Evolutionary conservation across 2,888 invertebrate species (phyloP).

Genomic region (Platycnemis pennipes): DNA sequence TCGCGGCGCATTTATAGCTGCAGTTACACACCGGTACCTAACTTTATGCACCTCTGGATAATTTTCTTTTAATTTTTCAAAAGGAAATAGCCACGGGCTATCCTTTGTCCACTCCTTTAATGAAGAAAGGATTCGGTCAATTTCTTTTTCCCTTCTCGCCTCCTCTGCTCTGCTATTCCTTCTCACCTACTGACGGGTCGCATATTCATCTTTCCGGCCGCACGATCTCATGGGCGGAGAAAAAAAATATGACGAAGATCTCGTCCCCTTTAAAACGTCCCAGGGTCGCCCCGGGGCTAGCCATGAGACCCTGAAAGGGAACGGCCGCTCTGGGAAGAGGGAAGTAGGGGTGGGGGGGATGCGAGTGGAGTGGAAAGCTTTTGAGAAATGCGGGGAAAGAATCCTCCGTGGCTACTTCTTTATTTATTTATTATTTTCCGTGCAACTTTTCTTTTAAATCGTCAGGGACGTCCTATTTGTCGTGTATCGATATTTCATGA

Average conservation of each 20-base stretch:
- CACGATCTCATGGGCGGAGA: background rate
- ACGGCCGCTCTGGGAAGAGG: background rate
- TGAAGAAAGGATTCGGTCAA: no score
- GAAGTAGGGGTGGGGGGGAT: background rate
- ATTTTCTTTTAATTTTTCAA: no score
- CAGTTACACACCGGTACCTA: no score
- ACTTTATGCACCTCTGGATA: no score
- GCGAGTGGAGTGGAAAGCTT: background rate
- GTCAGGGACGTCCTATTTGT: background rate
- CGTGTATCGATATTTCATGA: background rate
- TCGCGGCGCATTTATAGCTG: no score
- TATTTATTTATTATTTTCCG: background rate
- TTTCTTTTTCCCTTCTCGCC: background rate
- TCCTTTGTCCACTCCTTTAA: no score
- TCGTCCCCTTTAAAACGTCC: constrained; percentile 10
- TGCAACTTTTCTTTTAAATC: no score
- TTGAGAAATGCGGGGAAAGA: background rate
- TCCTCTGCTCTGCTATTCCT: background rate
- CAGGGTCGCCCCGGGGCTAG: background rate
- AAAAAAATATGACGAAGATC: background rate
- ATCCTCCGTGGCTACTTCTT: background rate
- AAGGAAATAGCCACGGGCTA: no score
- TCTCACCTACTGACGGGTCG: no score
- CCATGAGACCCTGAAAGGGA: background rate
- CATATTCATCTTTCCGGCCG: background rate